Percentiles rank a stretch among this genome's conserved stretches.
These are phyloP conservation scores for Archips crataeganus DNA, from an alignment of 2,888 invertebrate genomes.

Conservation along the genomic window DNA sequence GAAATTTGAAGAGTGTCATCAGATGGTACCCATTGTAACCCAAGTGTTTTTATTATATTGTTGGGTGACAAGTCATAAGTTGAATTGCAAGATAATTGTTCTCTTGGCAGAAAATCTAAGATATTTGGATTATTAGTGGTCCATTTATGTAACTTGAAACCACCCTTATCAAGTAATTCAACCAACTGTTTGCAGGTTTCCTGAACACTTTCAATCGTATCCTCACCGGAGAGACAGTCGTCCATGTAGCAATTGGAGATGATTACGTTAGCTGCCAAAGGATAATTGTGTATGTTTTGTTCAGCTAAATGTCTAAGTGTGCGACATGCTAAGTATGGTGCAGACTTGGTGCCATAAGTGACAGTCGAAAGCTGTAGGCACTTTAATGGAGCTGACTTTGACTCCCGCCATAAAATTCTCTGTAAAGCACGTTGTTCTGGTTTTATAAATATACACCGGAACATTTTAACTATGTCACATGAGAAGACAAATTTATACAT, in stretches of 20 bases:
- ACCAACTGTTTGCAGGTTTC: background rate
- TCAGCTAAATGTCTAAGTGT: slow-evolving; percentile 35
- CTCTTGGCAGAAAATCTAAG: background rate
- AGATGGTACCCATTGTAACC: slow-evolving; percentile 1
- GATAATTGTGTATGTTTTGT: background rate
- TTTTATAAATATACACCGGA: slow-evolving; percentile 40
- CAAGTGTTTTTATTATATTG: background rate
- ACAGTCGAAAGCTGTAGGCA: slow-evolving; percentile 35
- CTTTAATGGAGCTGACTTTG: slow-evolving; percentile 19
- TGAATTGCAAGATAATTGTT: background rate
- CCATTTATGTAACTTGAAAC: slow-evolving; percentile 16
- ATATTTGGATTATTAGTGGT: background rate
- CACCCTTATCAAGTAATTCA: background rate
- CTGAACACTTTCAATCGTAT: background rate
- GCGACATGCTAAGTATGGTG: slow-evolving; percentile 41
- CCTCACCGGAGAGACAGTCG: background rate
- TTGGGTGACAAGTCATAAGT: background rate
- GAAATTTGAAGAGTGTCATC: background rate
- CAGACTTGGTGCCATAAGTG: slow-evolving; percentile 40
- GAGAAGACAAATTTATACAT: slow-evolving; percentile 41
- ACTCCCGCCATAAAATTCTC: slow-evolving; percentile 36
- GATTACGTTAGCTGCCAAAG: background rate
- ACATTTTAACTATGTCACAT: slow-evolving; percentile 44
- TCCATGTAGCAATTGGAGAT: slow-evolving; percentile 4
- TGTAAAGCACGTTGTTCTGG: slow-evolving; percentile 31